A percentile compares a stretch with the other conserved stretches of the same genome.
phyloP scores from a whole-genome alignment of 2,888 invertebrate species.

The Gerris lacustris region DNA sequence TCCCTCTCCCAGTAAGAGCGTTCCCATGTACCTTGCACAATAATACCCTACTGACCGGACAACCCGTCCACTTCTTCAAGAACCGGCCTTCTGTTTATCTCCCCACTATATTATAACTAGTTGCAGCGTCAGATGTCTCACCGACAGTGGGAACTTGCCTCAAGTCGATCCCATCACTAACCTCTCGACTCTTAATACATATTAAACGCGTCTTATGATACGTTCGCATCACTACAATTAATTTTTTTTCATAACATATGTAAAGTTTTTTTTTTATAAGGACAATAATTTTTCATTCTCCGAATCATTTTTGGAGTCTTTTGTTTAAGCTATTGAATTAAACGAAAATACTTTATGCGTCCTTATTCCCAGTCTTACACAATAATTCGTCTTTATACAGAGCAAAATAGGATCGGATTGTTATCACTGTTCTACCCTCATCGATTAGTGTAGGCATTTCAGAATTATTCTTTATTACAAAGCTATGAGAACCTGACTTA shows the following conservation, averaged over 20 bases:
- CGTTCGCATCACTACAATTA: not conserved
- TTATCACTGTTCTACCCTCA: not conserved
- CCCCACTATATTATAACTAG: not conserved
- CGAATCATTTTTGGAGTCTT: no score
- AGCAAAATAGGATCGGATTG: not conserved
- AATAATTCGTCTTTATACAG: not conserved
- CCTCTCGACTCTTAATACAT: not conserved
- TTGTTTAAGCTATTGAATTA: no score
- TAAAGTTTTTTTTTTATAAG: not conserved
- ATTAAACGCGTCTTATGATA: not conserved
- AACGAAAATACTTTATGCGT: no score
- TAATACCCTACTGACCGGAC: conserved; percentile 1
- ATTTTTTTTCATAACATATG: not conserved
- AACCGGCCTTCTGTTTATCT: not conserved
- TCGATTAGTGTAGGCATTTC: not conserved
- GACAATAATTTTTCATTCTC: no score
- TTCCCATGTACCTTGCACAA: conserved; percentile 5
- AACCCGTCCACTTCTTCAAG: not conserved
- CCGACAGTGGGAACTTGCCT: not conserved
- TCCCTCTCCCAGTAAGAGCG: not conserved
- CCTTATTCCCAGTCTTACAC: not conserved
- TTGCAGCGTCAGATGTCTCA: not conserved
- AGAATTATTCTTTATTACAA: not conserved
- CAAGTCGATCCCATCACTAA: not conserved
- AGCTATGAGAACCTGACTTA: not conserved